A percentile compares a stretch with the other conserved stretches of the same genome.
phyloP scores from a whole-genome alignment of 2,888 invertebrate genomes.

The Hypena proboscidalis region DNA sequence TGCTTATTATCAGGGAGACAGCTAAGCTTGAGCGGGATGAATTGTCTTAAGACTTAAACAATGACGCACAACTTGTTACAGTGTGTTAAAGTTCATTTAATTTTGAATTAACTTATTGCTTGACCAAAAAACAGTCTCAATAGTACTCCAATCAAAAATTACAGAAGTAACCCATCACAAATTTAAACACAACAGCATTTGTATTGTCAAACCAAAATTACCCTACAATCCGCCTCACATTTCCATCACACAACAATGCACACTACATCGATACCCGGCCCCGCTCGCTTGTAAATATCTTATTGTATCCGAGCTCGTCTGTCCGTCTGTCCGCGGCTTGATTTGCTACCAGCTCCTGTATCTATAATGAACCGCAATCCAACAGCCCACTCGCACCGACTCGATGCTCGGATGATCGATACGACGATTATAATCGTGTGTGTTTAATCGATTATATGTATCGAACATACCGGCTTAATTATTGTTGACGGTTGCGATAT shows the following conservation, averaged over 20 bases:
- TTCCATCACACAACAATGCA: conserved; percentile 52
- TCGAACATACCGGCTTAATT: conserved; percentile 56
- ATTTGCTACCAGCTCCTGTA: conserved; percentile 75
- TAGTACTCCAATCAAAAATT: conserved; percentile 1
- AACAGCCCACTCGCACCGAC: conserved; percentile 64
- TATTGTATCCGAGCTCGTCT: conserved; percentile 70
- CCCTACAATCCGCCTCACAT: conserved; percentile 50
- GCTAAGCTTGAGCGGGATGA: too few species aligned
- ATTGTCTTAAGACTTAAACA: too few species aligned
- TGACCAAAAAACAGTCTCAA: too few species aligned
- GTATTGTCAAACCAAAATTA: conserved; percentile 59
- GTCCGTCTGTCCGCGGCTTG: conserved; percentile 66
- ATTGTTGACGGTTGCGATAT: conserved; percentile 51
- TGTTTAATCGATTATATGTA: conserved; percentile 63
- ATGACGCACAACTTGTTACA: too few species aligned
- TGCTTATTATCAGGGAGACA: too few species aligned
- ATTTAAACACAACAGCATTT: conserved; percentile 39
- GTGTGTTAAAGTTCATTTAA: too few species aligned
- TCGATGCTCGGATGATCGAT: conserved; percentile 71
- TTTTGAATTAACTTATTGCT: too few species aligned
- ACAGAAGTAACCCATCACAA: too few species aligned
- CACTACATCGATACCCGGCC: conserved; percentile 51
- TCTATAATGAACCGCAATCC: conserved; percentile 73
- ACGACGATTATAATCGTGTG: conserved; percentile 61
- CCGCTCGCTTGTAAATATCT: conserved; percentile 72